Base-by-base conservation (phyloP, 2,888 invertebrate species). In the Seira musarum region DNA sequence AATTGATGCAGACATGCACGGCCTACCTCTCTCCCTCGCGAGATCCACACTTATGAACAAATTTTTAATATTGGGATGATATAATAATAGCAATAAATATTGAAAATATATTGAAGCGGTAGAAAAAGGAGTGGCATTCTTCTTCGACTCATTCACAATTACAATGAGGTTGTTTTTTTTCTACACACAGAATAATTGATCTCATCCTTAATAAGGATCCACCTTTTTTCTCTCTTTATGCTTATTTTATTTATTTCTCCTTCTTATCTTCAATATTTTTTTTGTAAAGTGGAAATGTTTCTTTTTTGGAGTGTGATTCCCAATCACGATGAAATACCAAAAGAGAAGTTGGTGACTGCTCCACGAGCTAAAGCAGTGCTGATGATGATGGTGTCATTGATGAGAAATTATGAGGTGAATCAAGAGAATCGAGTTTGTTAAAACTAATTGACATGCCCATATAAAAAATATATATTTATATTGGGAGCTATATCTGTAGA, bases 351-450 rank as follows among this genome's bases (percentile, higher is more conserved):
- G 30, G 3, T 30, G 30, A 30, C 3, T 5, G 30, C 30, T 30
- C 30, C 30, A 30, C 30, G 30, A 30, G 30, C 30, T 2, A n/a
- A n/a, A n/a, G n/a, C n/a, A 30, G 30, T 30, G n/a, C n/a, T n/a
- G n/a, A 30, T 30, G 53, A 17, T 80, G 82, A 74, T 69, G 76
- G 80, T 82, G 85, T 84, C 85, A 84, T 72, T 82, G 82, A 85
- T 85, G 85, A 82, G 85, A 82, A 84, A 79, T 84, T 85, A 84
- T 81, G 80, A 81, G 82, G 80, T 81, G 82, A 78, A 84, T 82
- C 69, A 74, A 74, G 80, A 76, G 80, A 69, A 80, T 80, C 80
- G 80, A 72, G 76, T 80, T 80, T 80, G 75, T 80, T 80, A 80
- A 80, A 80, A 80, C 80, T 80, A 80, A 80, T 80, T 80, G 80